Evolutionary conservation across 2,797 vertebrate genomes (phyloP), one percentile per base, ranked within the genome.

Genomic region (Atherinosoma microstoma): DNA sequence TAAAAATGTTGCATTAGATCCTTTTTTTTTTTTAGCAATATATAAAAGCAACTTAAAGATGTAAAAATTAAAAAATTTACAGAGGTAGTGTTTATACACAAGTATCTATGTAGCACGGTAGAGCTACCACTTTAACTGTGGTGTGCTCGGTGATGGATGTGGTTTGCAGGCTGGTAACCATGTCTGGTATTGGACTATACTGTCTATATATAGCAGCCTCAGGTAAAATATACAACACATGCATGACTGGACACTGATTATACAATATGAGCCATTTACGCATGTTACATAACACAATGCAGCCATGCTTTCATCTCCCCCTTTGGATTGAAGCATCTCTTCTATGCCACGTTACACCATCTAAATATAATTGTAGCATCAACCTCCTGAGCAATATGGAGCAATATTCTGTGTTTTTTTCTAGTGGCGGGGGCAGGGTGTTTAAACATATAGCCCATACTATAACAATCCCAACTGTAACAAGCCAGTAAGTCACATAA

Each of bases 401-500:
- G 66, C 24, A 27, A 27, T 27, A 27, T 36, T 77, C 62, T 56
- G 63, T 42, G 72, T n/a, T 75, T 83, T 72, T 57, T 77, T 35
- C 1, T 57, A 35, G 58, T 34, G 64, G 27, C 12, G 4, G 40
- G 59, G 22, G 42, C 18, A 32, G 40, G 6, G 32, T 15, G 45
- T 67, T 62, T 27, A 73, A 64, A 60, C 54, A 60, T 65, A 16
- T 62, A 42, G 57, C 6, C 58, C 75, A 59, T 57, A 78, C 53
- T 15, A 13, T 40, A 40, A 49, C n/a, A 73, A 82, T 24, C 73
- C 4, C 57, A 76, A 38, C 2, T 15, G 38, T 40, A 40, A 49
- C n/a, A 73, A 82, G 79, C 71, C 79, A 75, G 63, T 71, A 67
- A 80, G 84, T 68, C 74, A 70, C 79, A 76, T 82, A 75, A 49